Conservation (phyloP, 1,140 invertebrate genomes). For the Dermatophagoides farinae region DNA sequence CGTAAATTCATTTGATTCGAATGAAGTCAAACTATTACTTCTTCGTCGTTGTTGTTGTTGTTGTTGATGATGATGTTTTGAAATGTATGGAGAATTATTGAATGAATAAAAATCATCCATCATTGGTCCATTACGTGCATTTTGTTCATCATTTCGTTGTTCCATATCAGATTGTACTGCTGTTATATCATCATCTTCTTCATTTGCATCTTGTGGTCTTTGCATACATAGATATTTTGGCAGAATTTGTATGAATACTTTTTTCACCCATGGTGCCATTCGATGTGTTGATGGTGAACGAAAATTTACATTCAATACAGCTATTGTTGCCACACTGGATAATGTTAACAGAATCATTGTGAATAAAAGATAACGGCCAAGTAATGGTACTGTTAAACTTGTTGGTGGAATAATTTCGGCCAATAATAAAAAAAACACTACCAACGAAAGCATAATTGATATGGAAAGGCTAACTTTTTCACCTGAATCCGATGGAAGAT, state of each 20-base stretch:
- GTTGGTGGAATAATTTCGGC: constrained; percentile 95
- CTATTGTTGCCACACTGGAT: constrained; percentile 91
- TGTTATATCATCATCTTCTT: not conserved
- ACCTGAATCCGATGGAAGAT: constrained; percentile 89
- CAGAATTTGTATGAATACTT: constrained; percentile 61
- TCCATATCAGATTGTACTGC: not conserved
- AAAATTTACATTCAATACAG: constrained; percentile 95
- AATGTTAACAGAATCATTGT: constrained; percentile 97
- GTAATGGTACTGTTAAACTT: constrained; percentile 81
- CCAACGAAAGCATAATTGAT: constrained; percentile 91
- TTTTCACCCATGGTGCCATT: constrained; percentile 64
- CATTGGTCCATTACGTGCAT: no score
- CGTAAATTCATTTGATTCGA: no score
- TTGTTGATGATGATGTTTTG: no score
- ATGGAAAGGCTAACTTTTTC: constrained; percentile 94
- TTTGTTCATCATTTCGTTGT: not conserved
- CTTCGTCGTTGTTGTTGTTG: no score
- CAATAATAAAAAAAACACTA: constrained; percentile 91
- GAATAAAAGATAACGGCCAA: constrained; percentile 88
- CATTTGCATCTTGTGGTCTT: constrained; percentile 11
- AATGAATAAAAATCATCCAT: no score
- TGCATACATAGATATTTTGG: constrained; percentile 60
- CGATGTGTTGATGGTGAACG: constrained; percentile 91
- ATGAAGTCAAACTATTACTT: no score
- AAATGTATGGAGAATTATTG: no score